Evolutionary conservation across 2,888 invertebrate genomes (phyloP).

Genomic region (Pristionchus mayeri): DNA sequence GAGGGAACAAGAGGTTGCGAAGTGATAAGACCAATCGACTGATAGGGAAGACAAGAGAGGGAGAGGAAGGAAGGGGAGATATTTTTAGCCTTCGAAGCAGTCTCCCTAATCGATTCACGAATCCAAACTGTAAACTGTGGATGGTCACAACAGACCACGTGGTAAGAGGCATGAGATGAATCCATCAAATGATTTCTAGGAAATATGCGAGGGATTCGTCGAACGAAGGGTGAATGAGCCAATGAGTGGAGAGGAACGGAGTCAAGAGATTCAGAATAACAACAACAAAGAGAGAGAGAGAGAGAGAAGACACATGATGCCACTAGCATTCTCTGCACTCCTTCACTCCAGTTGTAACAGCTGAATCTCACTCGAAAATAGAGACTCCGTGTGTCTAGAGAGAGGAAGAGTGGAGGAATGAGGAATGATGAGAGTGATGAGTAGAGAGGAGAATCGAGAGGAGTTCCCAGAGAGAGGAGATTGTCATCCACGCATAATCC

Average conservation of each 20-base stretch:
- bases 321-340: conserved; percentile 27
- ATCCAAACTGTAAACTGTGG: conserved; percentile 35
- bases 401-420: background rate
- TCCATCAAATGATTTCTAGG: background rate
- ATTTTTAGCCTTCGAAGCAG: background rate
- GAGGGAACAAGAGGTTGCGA: background rate
- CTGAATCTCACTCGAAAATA: background rate
- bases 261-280: background rate
- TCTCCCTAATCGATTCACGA: background rate
- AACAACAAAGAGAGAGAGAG: background rate
- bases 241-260: background rate
- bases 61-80: background rate
- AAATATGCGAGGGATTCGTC: background rate
- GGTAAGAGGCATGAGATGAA: no score
- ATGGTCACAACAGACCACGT: background rate
- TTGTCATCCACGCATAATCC: background rate
- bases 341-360: background rate
- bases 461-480: background rate
- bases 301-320: conserved; percentile 14
- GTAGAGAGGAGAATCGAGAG: background rate
- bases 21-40: conserved; percentile 21
- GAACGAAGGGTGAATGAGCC: background rate
- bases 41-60: background rate
- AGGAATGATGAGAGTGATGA: background rate
- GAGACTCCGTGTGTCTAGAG: no score